Evolutionary conservation across 2,113 vertebrate genomes (phyloP).

Genomic region (Nycticryphes semicollaris): DNA sequence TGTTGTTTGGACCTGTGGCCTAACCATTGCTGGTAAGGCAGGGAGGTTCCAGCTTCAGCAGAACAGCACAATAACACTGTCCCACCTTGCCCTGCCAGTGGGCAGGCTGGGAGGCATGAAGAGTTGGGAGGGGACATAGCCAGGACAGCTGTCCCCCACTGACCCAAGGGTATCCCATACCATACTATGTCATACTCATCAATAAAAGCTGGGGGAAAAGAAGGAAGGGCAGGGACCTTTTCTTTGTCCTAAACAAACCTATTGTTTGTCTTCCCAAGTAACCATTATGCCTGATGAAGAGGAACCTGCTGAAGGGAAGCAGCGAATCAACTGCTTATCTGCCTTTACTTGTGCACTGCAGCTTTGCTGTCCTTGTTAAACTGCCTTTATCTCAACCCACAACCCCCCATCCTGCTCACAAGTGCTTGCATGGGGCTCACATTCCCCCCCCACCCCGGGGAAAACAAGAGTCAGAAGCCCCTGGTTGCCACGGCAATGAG

Average conservation of each 20-base stretch:
- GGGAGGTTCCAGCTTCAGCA: background rate
- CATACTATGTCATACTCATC: accelerated
- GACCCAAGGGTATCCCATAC: background rate
- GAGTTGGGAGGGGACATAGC: background rate
- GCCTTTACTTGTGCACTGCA: background rate
- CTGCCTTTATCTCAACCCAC: background rate
- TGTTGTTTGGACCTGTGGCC: background rate
- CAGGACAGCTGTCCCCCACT: background rate
- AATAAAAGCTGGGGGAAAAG: too few relatives aligned
- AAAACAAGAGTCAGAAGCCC: too few relatives aligned
- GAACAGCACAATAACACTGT: accelerated
- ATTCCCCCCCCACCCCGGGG: too few relatives aligned
- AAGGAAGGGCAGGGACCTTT: accelerated
- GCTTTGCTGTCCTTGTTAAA: background rate
- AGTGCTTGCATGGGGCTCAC: background rate
- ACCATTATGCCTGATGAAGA: accelerated
- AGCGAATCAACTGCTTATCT: background rate
- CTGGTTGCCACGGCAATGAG: too few relatives aligned
- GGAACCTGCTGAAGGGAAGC: background rate
- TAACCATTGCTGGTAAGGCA: accelerated
- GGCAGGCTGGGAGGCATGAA: too few relatives aligned
- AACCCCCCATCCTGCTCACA: accelerated
- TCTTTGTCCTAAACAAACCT: too few relatives aligned
- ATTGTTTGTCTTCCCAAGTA: background rate
- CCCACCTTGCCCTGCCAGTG: accelerated